Evolutionary conservation across 2,113 vertebrate species (phyloP), one percentile per base, ranked within the genome.

Genomic region (Lepisosteus osseus): DNA sequence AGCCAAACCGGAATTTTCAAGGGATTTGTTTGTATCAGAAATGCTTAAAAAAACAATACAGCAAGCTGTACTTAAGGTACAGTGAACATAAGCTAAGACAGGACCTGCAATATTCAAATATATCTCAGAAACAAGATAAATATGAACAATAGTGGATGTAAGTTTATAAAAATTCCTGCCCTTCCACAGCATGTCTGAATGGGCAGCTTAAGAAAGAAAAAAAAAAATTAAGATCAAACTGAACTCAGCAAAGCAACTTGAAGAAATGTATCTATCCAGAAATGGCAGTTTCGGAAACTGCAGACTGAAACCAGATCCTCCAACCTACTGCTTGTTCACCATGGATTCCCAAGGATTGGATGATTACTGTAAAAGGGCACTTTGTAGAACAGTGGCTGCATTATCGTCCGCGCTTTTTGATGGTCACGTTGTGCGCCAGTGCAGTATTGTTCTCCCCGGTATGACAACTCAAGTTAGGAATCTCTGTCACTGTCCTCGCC

Each of bases 401-500:
- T 57, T 71, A 69, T 41, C 54, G 73, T 78, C 74, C 68, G 73
- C 17, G 42, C 43, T 40, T 59, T 62, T 68, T 43, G 59, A 51
- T 6, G 15, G 12, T 64, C 55, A 57, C 68, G 83, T 70, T 84
- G 80, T 83, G 84, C 80, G 85, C 87, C 85, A 86, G 76, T 70
- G 77, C 79, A 79, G 80, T 59, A 68, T 80, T 80, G 72, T 85
- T 54, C 78, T 44, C 54, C 40, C 44, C 14, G 17, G 1, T 9
- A 66, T 70, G 73, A 56, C 45, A 57, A 2, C 67, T 40, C 55
- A 40, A 13, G 85, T 94, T 95, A 98, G 77, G 95, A 95, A 86
- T 96, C 95, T 77, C 88, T 91, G 87, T 96, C 95, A 70, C 95
- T 95, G 88, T 96, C 95, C 71, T 89, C 92, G 4, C 92, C 84